A percentile compares a stretch with the other conserved stretches of the same genome.
phyloP scores from a whole-genome alignment of 2,888 invertebrate genomes.

The Mythimna pallens region DNA sequence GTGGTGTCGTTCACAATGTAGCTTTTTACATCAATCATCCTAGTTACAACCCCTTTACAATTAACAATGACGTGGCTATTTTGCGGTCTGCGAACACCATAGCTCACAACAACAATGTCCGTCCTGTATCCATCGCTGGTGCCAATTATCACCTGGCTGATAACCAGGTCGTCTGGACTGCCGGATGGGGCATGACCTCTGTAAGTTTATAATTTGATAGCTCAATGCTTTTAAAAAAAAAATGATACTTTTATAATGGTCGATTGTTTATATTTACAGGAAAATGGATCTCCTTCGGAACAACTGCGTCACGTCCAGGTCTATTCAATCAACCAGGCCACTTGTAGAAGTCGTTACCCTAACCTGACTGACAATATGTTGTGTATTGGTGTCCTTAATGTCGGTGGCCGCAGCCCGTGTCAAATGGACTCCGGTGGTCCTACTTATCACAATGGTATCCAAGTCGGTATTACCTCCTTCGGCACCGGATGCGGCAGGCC shows the following conservation, averaged over 20 bases:
- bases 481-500: slow-evolving; percentile 69
- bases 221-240: not conserved
- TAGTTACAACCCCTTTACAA: not conserved
- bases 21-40: slow-evolving; percentile 23
- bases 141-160: slow-evolving; percentile 72
- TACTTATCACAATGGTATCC: slow-evolving; percentile 72
- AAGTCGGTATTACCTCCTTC: slow-evolving; percentile 77
- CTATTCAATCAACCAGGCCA: slow-evolving; percentile 69
- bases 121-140: slow-evolving; percentile 57
- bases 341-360: slow-evolving; percentile 67
- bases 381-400: slow-evolving; percentile 68
- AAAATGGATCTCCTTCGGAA: slow-evolving; percentile 67
- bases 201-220: slow-evolving; percentile 65
- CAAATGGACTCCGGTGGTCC: slow-evolving; percentile 78
- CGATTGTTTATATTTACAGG: slow-evolving; percentile 46
- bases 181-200: slow-evolving; percentile 77
- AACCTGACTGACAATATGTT: slow-evolving; percentile 68
- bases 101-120: slow-evolving; percentile 12
- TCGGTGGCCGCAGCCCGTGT: slow-evolving; percentile 82
- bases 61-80: slow-evolving; percentile 17
- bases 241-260: not conserved
- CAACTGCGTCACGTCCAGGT: slow-evolving; percentile 74
- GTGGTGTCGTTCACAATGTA: slow-evolving; percentile 63
- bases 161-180: slow-evolving; percentile 74
- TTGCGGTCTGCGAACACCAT: slow-evolving; percentile 15